Evolutionary conservation across 35 echinoderm and acorn worm genomes (phyloP).

Genomic region (Ptychodera flava): DNA sequence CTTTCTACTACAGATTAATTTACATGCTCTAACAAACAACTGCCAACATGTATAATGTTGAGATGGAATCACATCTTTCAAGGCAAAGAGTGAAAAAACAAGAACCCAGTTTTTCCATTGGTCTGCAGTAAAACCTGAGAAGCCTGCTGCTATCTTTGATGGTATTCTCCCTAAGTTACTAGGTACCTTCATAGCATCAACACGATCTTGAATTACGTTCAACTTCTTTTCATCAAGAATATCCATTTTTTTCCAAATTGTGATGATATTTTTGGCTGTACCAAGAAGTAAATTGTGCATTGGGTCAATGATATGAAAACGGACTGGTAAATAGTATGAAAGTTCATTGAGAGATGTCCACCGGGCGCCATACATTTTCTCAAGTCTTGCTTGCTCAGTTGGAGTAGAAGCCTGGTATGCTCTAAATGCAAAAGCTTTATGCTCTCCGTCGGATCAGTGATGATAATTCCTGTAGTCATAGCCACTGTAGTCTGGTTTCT

Average conservation of each 20-base stretch:
- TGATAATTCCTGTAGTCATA: not conserved
- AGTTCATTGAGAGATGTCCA: not conserved
- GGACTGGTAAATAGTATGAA: not conserved
- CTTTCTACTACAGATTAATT: not conserved
- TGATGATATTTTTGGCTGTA: constrained; percentile 22
- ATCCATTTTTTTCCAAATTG: not conserved
- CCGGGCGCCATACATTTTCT: not conserved
- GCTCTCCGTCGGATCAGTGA: not conserved
- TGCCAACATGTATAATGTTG: constrained; percentile 17
- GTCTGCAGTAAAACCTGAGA: not conserved
- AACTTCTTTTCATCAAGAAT: constrained; percentile 6
- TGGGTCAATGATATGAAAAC: constrained; percentile 26
- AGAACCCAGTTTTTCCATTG: constrained; percentile 39
- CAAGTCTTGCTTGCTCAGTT: not conserved
- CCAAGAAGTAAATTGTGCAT: constrained; percentile 37
- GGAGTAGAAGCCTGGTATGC: not conserved
- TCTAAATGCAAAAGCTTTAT: not conserved
- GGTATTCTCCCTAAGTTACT: constrained; percentile 23
- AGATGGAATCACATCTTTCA: constrained; percentile 6
- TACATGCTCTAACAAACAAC: constrained; percentile 29
- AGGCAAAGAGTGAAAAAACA: constrained; percentile 15
- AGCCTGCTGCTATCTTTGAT: constrained; percentile 8
- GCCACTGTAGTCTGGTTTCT: not conserved
- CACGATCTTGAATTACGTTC: not conserved
- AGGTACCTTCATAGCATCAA: not conserved